A percentile compares a stretch with the other conserved stretches of the same genome.
These are phyloP conservation scores for Pachyseris speciosa DNA, from an alignment of 64 coral and sea anemone genomes.

Conservation along the genomic window DNA sequence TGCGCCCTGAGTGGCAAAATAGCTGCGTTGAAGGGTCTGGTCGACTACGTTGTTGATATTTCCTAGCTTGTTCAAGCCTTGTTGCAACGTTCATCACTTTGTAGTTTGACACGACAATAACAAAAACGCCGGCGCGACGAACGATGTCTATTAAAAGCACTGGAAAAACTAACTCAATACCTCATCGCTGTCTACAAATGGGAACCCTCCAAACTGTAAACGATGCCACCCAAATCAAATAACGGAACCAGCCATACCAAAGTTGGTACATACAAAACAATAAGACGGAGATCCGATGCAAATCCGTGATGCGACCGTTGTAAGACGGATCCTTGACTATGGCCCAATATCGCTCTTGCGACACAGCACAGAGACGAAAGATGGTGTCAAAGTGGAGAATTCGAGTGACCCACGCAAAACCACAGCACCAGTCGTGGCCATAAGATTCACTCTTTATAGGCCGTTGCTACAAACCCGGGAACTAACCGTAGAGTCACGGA, in stretches of 20 bases:
- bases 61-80: background rate
- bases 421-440: background rate
- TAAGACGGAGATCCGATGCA: background rate
- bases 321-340: background rate
- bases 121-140: background rate
- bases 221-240: constrained; percentile 7
- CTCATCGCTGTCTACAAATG: background rate
- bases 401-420: background rate
- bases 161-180: background rate
- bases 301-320: background rate
- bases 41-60: background rate
- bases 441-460: background rate
- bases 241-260: background rate
- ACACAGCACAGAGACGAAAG: background rate
- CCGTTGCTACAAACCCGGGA: background rate
- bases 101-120: background rate
- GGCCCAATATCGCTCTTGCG: constrained; percentile 8
- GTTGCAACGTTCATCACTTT: background rate
- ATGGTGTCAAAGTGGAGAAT: background rate
- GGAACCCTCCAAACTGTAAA: background rate
- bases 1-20: background rate
- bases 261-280: background rate
- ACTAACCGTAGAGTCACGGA: background rate
- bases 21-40: background rate
- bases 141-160: background rate